phyloP scores from a whole-genome alignment of 2,888 invertebrate species.

The Diarsia dahlii region DNA sequence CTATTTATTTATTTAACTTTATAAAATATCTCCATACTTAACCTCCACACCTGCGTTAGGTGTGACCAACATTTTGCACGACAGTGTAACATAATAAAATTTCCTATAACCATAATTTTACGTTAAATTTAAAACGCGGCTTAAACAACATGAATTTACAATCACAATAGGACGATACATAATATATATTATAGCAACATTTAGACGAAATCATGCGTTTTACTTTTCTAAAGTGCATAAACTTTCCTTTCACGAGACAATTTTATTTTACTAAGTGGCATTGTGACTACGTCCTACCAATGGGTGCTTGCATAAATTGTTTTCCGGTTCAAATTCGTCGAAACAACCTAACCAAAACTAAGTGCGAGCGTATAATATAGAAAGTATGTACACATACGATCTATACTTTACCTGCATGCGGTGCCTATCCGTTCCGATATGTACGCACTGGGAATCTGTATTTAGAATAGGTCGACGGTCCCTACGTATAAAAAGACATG shows the following conservation, averaged over 20 bases:
- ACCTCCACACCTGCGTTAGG: neutral
- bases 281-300: neutral
- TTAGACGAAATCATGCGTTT: slow-evolving; percentile 22
- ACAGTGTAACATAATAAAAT: slow-evolving; percentile 42
- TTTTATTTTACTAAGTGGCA: slow-evolving; percentile 10
- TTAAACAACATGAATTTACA: slow-evolving; percentile 32
- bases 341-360: neutral
- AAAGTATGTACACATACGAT: neutral
- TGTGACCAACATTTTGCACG: slow-evolving; percentile 29
- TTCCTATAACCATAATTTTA: slow-evolving; percentile 30
- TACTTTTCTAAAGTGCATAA: slow-evolving; percentile 35
- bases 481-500: too few species aligned
- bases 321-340: neutral
- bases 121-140: slow-evolving; percentile 22
- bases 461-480: too few species aligned
- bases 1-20: neutral
- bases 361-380: neutral
- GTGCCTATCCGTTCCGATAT: too few species aligned
- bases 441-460: neutral
- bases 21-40: neutral
- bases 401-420: neutral
- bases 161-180: slow-evolving; percentile 51
- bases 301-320: neutral
- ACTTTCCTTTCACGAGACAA: slow-evolving; percentile 9
- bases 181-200: slow-evolving; percentile 39